phyloP scores from a whole-genome alignment of 37 sponge, comb jelly and placozoan species.

The Spongilla lacustris region DNA sequence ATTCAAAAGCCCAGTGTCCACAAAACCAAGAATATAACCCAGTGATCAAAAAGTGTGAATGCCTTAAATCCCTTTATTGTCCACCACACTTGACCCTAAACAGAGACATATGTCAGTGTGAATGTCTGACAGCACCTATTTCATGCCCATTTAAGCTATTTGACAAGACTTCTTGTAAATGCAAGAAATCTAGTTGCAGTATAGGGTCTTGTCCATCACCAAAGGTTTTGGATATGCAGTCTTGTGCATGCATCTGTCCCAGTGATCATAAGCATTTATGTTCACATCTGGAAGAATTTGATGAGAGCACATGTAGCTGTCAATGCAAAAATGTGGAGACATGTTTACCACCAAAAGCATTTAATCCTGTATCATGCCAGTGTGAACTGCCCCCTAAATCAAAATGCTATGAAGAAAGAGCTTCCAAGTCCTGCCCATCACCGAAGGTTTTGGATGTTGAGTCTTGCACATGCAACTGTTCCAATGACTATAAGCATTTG shows the following conservation, averaged over 20 bases:
- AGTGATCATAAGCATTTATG: neutral
- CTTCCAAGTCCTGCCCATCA: neutral
- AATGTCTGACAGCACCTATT: neutral
- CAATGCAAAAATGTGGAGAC: neutral
- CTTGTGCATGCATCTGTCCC: neutral
- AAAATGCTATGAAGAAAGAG: neutral
- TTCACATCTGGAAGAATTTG: neutral
- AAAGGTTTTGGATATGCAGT: neutral
- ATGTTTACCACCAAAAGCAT: neutral
- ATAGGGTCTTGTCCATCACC: neutral
- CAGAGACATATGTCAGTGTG: conserved; percentile 4
- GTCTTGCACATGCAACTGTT: neutral
- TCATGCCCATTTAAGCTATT: neutral
- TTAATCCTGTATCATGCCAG: neutral
- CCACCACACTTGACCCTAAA: neutral
- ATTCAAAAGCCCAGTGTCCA: neutral
- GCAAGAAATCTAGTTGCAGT: neutral
- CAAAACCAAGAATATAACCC: neutral
- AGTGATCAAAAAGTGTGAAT: neutral
- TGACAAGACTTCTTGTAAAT: neutral
- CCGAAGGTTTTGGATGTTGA: neutral
- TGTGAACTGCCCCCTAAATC: neutral
- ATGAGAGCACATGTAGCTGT: neutral
- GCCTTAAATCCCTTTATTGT: neutral
- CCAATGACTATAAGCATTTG: neutral